These are phyloP conservation scores for Caprella mutica DNA, from an alignment of 2,888 invertebrate genomes.

Conservation along the genomic window DNA sequence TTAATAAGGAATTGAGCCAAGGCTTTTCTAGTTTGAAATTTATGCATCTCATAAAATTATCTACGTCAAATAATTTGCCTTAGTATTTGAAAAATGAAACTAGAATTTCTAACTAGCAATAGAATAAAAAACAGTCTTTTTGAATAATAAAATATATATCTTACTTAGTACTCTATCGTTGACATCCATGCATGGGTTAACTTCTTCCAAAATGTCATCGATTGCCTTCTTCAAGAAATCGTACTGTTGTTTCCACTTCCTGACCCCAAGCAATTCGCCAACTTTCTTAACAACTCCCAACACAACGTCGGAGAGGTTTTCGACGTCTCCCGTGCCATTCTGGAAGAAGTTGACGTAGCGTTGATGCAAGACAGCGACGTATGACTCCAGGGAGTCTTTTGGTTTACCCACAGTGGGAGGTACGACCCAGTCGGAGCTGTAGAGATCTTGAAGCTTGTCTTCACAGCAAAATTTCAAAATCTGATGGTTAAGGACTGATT, in stretches of 20 bases:
- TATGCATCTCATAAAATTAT: no score
- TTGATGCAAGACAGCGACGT: conserved; percentile 1
- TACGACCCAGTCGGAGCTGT: neutral
- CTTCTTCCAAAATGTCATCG: conserved; percentile 1
- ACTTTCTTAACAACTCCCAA: conserved; percentile 1
- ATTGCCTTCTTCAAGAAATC: neutral
- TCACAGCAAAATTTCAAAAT: conserved; percentile 1
- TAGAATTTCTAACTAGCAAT: neutral
- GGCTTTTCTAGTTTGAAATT: no score
- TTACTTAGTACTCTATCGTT: conserved; percentile 1
- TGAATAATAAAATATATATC: neutral
- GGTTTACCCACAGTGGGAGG: neutral
- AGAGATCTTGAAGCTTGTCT: neutral
- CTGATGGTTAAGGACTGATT: neutral
- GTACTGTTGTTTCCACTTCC: conserved; percentile 6
- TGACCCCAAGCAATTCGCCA: conserved; percentile 4
- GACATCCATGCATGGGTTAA: conserved; percentile 3
- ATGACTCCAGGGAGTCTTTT: neutral
- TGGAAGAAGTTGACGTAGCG: neutral
- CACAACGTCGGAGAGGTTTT: neutral
- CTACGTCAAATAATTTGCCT: neutral
- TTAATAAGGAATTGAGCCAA: no score
- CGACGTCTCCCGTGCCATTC: neutral
- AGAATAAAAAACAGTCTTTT: neutral
- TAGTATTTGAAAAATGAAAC: neutral